These are phyloP conservation scores for Lepus timidus DNA, from an alignment of 2,113 vertebrate species.

Conservation along the genomic window DNA sequence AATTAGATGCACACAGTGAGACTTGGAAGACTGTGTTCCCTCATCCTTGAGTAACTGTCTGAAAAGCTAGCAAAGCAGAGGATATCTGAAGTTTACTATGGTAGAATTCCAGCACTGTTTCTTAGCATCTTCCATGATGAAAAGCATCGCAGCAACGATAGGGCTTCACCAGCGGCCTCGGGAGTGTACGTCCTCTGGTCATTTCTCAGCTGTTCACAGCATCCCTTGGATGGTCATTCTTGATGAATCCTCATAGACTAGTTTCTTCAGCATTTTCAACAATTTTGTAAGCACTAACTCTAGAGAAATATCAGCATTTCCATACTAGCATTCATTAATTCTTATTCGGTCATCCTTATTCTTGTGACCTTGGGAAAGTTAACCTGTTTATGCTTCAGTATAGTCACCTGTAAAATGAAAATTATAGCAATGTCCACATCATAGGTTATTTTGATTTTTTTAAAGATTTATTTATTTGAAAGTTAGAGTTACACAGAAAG, in stretches of 20 bases:
- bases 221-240: neutral
- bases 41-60: neutral
- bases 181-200: neutral
- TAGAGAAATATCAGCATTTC: neutral
- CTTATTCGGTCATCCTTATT: neutral
- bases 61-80: neutral
- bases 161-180: fast-evolving
- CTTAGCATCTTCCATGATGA: neutral
- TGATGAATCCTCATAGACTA: neutral
- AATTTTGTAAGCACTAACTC: neutral
- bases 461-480: too few relatives aligned
- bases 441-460: neutral
- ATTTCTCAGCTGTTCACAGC: neutral
- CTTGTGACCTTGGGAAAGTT: neutral
- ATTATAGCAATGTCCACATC: neutral
- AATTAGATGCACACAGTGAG: neutral
- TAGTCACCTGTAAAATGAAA: neutral
- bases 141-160: neutral
- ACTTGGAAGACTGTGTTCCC: neutral
- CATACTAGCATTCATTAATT: neutral
- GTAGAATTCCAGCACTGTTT: neutral
- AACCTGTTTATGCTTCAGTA: neutral
- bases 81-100: neutral
- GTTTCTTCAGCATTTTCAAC: neutral
- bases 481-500: too few relatives aligned